Conservation (phyloP, 2,888 invertebrate species). For the Onchidella celtica region DNA sequence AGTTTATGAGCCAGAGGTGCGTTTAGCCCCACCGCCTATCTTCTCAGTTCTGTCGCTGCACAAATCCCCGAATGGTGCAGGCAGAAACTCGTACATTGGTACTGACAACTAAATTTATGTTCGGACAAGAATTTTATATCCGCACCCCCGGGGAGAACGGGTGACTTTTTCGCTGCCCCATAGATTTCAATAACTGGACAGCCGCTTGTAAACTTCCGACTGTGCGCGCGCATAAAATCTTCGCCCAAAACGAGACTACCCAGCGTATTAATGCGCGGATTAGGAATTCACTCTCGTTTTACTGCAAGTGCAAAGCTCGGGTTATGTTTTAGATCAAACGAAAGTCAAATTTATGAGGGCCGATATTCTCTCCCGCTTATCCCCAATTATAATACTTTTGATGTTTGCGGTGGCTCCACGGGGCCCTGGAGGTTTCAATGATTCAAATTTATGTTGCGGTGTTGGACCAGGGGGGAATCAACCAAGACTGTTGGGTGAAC, state of each 20-base stretch:
- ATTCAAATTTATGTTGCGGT: constrained; percentile 13
- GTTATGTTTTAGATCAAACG: constrained; percentile 34
- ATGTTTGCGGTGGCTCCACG: neutral
- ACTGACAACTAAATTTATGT: constrained; percentile 32
- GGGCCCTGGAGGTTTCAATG: neutral
- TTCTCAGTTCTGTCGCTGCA: neutral
- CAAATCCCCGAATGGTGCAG: neutral
- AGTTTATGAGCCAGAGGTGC: neutral
- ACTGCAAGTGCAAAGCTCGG: constrained; percentile 23
- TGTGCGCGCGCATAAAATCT: constrained; percentile 23
- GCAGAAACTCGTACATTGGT: neutral
- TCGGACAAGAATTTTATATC: constrained; percentile 1
- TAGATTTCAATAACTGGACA: neutral
- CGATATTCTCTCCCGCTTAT: constrained; percentile 3
- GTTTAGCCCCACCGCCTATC: neutral
- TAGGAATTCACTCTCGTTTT: constrained; percentile 14
- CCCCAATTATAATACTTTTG: constrained; percentile 32
- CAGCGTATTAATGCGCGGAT: constrained; percentile 29
- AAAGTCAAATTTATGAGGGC: neutral
- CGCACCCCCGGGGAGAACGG: neutral
- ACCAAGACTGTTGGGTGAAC: neutral
- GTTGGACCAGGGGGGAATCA: neutral
- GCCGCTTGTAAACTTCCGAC: constrained; percentile 1
- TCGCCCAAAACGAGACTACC: constrained; percentile 1
- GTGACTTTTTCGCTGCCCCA: constrained; percentile 3